These are phyloP conservation scores for Pandion haliaetus DNA, from an alignment of 2,113 vertebrate species.

Conservation along the genomic window DNA sequence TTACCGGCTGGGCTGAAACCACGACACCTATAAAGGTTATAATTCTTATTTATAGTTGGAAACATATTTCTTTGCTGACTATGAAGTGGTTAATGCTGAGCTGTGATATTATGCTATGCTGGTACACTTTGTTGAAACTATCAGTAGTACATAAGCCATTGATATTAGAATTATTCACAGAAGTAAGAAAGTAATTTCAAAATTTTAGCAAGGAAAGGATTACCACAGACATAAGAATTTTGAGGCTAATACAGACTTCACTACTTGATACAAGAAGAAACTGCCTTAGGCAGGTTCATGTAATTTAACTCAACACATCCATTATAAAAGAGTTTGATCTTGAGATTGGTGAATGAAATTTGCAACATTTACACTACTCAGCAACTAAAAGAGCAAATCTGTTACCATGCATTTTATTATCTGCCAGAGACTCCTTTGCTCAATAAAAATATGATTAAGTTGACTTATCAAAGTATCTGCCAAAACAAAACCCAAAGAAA, in stretches of 20 bases:
- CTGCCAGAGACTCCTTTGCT: background rate
- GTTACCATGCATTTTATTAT: background rate
- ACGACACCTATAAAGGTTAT: background rate
- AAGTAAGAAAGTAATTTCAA: background rate
- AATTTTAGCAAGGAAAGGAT: background rate
- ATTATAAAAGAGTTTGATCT: slow-evolving; percentile 28
- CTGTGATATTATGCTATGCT: background rate
- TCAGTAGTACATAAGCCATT: background rate
- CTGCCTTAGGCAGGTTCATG: slow-evolving; percentile 4
- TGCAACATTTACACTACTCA: background rate
- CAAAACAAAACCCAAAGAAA: background rate
- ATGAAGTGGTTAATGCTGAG: background rate
- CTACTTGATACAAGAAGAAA: background rate
- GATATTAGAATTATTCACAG: background rate
- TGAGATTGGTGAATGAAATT: background rate
- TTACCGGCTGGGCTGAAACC: too few species aligned
- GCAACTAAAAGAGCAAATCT: background rate
- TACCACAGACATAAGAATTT: background rate
- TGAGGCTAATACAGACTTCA: background rate
- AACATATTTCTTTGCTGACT: background rate
- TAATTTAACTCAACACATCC: slow-evolving; percentile 14
- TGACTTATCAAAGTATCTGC: background rate
- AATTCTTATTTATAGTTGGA: background rate
- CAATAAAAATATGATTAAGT: background rate
- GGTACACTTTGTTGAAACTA: background rate